Conservation (phyloP, 2,797 vertebrate genomes). For the Siniperca scherzeri region DNA sequence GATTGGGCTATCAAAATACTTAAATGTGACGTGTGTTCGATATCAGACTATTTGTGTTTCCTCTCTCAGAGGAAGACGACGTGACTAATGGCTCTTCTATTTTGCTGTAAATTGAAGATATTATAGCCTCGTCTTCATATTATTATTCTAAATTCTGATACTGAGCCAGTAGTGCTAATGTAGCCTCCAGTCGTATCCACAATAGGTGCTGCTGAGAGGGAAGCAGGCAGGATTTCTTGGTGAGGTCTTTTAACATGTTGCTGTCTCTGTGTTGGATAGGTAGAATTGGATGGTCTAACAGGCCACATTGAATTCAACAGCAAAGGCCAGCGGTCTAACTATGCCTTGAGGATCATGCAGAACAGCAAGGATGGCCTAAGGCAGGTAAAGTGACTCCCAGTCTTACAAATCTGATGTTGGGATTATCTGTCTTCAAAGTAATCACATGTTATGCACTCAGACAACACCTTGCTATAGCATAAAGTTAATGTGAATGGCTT, state of each 20-base stretch:
- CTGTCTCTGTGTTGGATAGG: constrained; percentile 91
- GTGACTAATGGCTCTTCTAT: constrained; percentile 42
- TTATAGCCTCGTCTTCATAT: constrained; percentile 30
- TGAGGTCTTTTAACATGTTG: constrained; percentile 44
- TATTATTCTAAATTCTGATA: constrained; percentile 37
- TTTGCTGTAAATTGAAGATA: constrained; percentile 41
- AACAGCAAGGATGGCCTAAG: constrained; percentile 91
- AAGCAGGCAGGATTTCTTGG: background rate
- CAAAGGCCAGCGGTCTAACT: constrained; percentile 98
- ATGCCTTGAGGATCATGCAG: constrained; percentile 95
- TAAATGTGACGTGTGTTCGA: constrained; percentile 51
- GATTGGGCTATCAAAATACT: constrained; percentile 47
- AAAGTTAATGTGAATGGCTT: constrained; percentile 5
- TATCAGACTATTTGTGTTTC: constrained; percentile 50
- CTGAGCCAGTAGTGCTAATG: constrained; percentile 20
- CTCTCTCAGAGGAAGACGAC: constrained; percentile 31
- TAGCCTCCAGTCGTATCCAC: constrained; percentile 24
- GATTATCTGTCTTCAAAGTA: constrained; percentile 16
- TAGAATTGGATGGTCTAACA: constrained; percentile 99
- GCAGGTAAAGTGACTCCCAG: constrained; percentile 89
- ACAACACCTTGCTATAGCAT: background rate
- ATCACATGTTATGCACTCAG: constrained; percentile 1
- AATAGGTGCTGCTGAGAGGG: constrained; percentile 8
- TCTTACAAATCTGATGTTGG: constrained; percentile 16
- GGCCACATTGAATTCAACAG: constrained; percentile 99